Base-by-base conservation (phyloP, 2,797 vertebrate species). In the Dermochelys coriacea region DNA sequence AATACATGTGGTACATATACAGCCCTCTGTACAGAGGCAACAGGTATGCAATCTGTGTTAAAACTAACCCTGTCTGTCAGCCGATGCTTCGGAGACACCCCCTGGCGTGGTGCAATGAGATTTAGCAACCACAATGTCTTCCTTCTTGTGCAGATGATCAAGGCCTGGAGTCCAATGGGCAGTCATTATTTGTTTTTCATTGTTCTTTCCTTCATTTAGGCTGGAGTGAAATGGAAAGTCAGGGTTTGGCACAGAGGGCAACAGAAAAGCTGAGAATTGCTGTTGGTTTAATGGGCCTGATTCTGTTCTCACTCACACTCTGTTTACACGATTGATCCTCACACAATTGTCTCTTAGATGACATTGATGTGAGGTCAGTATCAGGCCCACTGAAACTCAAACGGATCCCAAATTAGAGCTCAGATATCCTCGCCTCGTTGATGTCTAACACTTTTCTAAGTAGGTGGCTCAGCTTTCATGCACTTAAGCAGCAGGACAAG, bases 101-200 rank as follows among this genome's bases (percentile, higher is more conserved):
- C 49, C 1, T 10, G 27, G 47, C 34, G 54, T 75, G 0, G 0
- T 6, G 91, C 49, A 2, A n/a, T 3, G 84, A 82, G 92, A 88
- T 71, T 27, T 0, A 5, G 71, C 89, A 19, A 77, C 0, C 3
- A 5, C 2, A 77, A 85, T 12, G 78, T 95, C 96, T 94, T 96
- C 92, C 94, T 54, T 87, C 89, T 91, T 11, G 64, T 87, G 93
- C 94, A 91, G 57, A 79, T 23, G 74, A 93, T 61, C 84, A 84
- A 91, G 96, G 88, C 86, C 94, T 91, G 87, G 82, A 87, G 50
- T 61, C 31, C 0, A 25, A 7, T 50, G 37, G 15, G 75, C 84
- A 83, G 49, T 84, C 94, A 15, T 0, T 1, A 19, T 0, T 23
- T 86, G 88, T 27, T 79, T 11, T 0, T 51, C 34, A 12, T 47